These are phyloP conservation scores for Tautogolabrus adspersus DNA, from an alignment of 2,113 vertebrate genomes.

Conservation along the genomic window DNA sequence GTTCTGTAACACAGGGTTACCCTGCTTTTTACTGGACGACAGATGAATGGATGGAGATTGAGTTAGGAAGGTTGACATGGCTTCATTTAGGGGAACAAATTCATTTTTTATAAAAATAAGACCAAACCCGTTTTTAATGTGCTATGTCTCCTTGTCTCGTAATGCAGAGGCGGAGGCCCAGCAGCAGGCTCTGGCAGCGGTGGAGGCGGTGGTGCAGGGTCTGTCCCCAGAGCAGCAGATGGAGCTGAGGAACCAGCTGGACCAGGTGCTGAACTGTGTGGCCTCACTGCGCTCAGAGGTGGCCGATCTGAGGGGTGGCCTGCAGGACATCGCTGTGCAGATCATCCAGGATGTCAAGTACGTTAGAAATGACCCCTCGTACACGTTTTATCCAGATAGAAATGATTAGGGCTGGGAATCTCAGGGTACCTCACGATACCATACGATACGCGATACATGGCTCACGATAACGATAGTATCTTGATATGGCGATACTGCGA, in stretches of 20 bases:
- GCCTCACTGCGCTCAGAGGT: conserved; percentile 87
- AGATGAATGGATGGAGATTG: no score
- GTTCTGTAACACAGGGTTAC: no score
- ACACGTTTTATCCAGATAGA: no score
- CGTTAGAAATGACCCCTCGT: conserved; percentile 20
- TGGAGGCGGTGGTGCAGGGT: conserved; percentile 68
- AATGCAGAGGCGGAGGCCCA: conserved; percentile 67
- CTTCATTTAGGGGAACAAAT: no score
- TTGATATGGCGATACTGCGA: no score
- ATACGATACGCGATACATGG: no score
- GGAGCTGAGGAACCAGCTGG: conserved; percentile 89
- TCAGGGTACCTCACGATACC: no score
- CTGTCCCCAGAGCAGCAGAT: conserved; percentile 80
- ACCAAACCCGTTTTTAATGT: not conserved
- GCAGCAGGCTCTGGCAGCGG: conserved; percentile 42
- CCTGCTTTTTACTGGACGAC: no score
- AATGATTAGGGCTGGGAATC: no score
- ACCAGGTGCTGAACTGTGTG: conserved; percentile 87
- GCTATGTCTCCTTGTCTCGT: not conserved
- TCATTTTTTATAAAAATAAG: not conserved
- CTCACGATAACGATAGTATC: no score
- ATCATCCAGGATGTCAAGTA: conserved; percentile 92
- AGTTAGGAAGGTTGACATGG: no score
- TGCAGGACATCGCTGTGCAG: conserved; percentile 87
- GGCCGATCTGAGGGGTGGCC: conserved; percentile 86